A percentile compares a stretch with the other conserved stretches of the same genome.
phyloP scores from a whole-genome alignment of 30 jellyfish, hydroid and myxozoan species.

The Nemopilema nomurai region DNA sequence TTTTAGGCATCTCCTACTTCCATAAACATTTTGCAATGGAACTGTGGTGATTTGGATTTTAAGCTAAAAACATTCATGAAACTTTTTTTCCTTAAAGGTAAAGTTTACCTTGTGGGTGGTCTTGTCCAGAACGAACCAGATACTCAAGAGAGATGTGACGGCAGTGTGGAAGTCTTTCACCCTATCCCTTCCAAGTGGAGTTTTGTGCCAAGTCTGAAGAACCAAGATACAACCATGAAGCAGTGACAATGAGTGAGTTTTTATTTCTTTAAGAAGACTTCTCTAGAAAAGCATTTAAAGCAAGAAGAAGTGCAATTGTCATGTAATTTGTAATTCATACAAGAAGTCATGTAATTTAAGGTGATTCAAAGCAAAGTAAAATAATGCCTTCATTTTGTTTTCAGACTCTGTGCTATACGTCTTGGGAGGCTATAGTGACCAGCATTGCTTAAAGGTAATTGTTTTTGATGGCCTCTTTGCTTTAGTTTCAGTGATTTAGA shows the following conservation, averaged over 20 bases:
- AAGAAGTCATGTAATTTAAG: background rate
- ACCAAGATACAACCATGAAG: conserved; percentile 61
- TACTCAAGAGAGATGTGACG: conserved; percentile 53
- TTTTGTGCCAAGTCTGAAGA: conserved; percentile 55
- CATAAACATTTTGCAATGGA: too few relatives aligned
- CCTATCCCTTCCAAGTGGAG: conserved; percentile 38
- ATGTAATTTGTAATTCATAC: too few relatives aligned
- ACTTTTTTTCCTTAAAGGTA: conserved; percentile 5
- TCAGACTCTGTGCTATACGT: conserved; percentile 72
- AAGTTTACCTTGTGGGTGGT: conserved; percentile 51
- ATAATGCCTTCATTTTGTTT: background rate
- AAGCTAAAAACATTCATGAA: too few relatives aligned
- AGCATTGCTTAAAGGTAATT: conserved; percentile 75
- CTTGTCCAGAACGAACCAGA: conserved; percentile 28
- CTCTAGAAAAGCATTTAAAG: too few relatives aligned
- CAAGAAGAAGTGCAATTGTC: too few relatives aligned
- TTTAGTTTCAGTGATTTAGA: too few relatives aligned
- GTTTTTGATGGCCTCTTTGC: background rate
- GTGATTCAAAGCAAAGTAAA: background rate
- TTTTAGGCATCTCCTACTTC: too few relatives aligned
- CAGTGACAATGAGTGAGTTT: conserved; percentile 51
- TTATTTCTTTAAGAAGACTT: background rate
- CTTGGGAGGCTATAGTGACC: conserved; percentile 95
- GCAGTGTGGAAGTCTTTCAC: conserved; percentile 51
- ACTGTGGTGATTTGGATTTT: too few relatives aligned